Conservation (phyloP, 2,888 invertebrate species). For the Strigamia maritima region DNA sequence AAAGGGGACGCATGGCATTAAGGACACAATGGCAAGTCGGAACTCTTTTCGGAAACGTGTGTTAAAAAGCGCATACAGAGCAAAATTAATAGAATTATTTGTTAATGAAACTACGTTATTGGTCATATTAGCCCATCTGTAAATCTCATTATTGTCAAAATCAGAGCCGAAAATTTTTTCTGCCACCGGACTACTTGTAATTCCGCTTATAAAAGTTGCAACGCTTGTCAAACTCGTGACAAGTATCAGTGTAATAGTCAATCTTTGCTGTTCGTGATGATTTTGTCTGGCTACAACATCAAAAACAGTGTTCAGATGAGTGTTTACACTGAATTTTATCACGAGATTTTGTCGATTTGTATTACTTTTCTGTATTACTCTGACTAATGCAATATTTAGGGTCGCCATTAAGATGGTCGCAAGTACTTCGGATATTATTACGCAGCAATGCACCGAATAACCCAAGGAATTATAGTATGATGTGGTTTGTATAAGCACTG, state of each 20-base stretch:
- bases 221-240: constrained; percentile 9
- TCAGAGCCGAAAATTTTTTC: neutral
- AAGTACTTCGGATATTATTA: neutral
- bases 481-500: neutral
- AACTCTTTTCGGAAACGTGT: constrained; percentile 21
- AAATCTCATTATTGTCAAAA: neutral
- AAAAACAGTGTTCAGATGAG: neutral
- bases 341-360: neutral
- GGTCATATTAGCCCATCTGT: neutral
- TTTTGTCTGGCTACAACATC: neutral
- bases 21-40: neutral
- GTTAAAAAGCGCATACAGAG: constrained; percentile 33
- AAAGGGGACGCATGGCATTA: neutral
- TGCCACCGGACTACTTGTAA: neutral
- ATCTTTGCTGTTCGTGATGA: constrained; percentile 11
- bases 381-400: neutral
- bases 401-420: neutral
- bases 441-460: neutral
- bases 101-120: neutral
- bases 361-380: neutral
- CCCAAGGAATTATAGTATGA: neutral
- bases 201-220: neutral
- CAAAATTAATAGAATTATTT: constrained; percentile 35
- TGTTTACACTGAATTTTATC: neutral
- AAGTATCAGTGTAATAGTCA: constrained; percentile 22